A percentile compares a stretch with the other conserved stretches of the same genome.
Conservation (phyloP, 1,140 invertebrate species). For the Leptopilina boulardi region DNA sequence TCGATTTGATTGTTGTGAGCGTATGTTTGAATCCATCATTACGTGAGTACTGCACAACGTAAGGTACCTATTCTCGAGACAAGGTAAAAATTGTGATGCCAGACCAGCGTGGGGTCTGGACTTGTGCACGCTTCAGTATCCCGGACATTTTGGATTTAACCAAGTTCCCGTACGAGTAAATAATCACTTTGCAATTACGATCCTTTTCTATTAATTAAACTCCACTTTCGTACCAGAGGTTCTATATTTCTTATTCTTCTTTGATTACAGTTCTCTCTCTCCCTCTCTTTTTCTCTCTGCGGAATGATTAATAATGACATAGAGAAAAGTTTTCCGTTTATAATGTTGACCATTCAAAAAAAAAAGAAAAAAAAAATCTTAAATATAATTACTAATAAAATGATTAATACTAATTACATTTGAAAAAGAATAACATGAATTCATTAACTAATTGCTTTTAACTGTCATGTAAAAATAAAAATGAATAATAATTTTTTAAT, state of each 20-base stretch:
- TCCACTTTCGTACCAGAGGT: conserved; percentile 9
- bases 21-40: conserved; percentile 61
- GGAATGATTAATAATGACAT: conserved; percentile 20
- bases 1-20: background rate
- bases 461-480: too few relatives aligned
- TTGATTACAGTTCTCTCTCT: conserved; percentile 14
- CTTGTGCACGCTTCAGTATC: conserved; percentile 62
- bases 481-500: too few relatives aligned
- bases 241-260: background rate
- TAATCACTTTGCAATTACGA: conserved; percentile 51
- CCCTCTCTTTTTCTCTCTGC: background rate
- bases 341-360: background rate
- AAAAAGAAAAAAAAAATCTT: too few relatives aligned
- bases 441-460: too few relatives aligned
- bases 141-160: conserved; percentile 58
- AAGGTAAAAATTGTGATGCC: conserved; percentile 62
- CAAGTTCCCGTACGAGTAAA: conserved; percentile 51
- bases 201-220: conserved; percentile 30
- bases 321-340: background rate
- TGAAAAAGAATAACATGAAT: too few relatives aligned
- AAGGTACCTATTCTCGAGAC: conserved; percentile 58
- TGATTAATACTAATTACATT: too few relatives aligned
- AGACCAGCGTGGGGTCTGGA: conserved; percentile 65
- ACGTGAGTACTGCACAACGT: conserved; percentile 54
- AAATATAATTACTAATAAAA: too few relatives aligned